Percentiles rank a stretch among this genome's conserved stretches.
Conservation (phyloP, 2,113 vertebrate genomes). For the Tupaia tana region DNA sequence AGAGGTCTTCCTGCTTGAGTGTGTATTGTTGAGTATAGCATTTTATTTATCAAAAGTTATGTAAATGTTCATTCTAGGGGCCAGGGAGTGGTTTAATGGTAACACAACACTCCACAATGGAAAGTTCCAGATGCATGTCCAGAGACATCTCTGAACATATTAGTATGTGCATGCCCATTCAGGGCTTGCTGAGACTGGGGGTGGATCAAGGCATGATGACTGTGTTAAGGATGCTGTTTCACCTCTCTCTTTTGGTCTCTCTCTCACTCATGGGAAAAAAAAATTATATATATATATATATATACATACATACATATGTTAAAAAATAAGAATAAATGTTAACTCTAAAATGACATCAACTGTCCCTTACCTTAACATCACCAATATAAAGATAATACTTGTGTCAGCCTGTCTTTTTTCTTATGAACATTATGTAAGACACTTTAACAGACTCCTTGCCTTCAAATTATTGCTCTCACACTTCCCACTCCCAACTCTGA, state of each 20-base stretch:
- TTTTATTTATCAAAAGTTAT: background rate
- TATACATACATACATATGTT: too few relatives aligned
- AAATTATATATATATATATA: too few relatives aligned
- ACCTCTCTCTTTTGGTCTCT: too few relatives aligned
- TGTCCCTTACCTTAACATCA: conserved; percentile 13
- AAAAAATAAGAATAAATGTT: background rate
- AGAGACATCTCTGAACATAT: too few relatives aligned
- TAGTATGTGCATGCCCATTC: too few relatives aligned
- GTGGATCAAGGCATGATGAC: too few relatives aligned
- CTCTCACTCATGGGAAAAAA: too few relatives aligned
- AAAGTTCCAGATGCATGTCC: too few relatives aligned
- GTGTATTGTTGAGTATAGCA: background rate
- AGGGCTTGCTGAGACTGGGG: too few relatives aligned
- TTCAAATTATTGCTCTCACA: conserved; percentile 78
- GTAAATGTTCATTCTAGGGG: background rate
- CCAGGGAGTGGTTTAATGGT: too few relatives aligned
- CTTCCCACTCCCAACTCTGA: conserved; percentile 79
- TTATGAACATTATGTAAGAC: conserved; percentile 73
- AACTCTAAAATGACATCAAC: conserved; percentile 16
- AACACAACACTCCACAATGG: too few relatives aligned
- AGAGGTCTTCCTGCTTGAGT: background rate
- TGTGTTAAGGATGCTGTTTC: too few relatives aligned
- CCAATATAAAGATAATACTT: conserved; percentile 35
- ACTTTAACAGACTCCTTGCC: conserved; percentile 61
- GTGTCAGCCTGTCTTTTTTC: background rate